Base-by-base conservation (phyloP, 2,888 invertebrate genomes). In the Spodoptera littoralis region DNA sequence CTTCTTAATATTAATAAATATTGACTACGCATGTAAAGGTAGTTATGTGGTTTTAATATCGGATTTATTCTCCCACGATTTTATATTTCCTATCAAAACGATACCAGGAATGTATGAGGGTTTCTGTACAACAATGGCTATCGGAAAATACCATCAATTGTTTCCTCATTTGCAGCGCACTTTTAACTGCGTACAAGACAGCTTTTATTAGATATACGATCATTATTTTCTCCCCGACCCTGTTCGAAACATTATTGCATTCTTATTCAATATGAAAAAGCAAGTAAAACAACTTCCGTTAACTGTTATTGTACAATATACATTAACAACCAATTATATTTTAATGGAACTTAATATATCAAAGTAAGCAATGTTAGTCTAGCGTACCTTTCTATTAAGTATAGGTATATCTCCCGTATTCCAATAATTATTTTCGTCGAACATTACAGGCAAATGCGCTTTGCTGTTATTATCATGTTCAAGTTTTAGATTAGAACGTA, bases 341-440 rank as follows among this genome's bases (percentile, higher is more conserved):
- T 52, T 24, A 18, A 24, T 2, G 11, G 27, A 30, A n/a, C 12
- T 47, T 12, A 6, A 46, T 11, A 43, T 18, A 18, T 18, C 18
- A 18, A 18, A 18, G 18, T 18, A 30, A 4, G 6, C 36, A 36
- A 36, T 36, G 2, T 9, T 1, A 8, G 8, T 36, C 0, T 2
- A 36, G 36, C 69, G 60, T 62, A 92, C 92, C 86, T 92, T 93
- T 68, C 88, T 84, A 70, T 93, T 93, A 1, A 93, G 81, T 22
- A 88, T 27, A 1, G 93, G 93, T 60, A 92, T 84, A 41, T 88
- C 88, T 5, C 89, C 90, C n/a, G 54, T 36, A 3, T 66, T 73
- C 44, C 91, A 91, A 41, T 84, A 86, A 2, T 79, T 78, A 1
- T 70, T 73, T 0, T 67, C 70, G 12, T 80, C 74, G 43, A 77